Evolutionary conservation across 2,888 invertebrate genomes (phyloP).

Genomic region (Notocelia uddmanniana): DNA sequence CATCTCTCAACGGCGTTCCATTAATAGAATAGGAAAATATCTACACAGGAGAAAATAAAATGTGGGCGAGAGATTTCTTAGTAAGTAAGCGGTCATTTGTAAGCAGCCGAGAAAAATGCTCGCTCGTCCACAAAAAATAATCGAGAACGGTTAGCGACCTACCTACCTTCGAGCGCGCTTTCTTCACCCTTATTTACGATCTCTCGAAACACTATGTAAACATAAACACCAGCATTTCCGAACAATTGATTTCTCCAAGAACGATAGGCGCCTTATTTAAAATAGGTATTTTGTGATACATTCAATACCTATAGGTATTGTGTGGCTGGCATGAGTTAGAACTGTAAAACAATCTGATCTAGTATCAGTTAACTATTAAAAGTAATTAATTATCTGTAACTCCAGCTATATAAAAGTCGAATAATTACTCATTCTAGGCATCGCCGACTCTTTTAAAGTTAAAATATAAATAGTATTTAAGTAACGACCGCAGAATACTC

Average conservation of each 20-base stretch:
- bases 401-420: no score
- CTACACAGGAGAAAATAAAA: conserved; percentile 75
- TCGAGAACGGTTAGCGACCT: conserved; percentile 59
- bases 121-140: conserved; percentile 79
- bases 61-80: conserved; percentile 74
- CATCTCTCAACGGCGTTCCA: conserved; percentile 73
- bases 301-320: background rate
- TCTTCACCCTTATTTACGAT: conserved; percentile 48
- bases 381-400: no score
- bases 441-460: conserved; percentile 2
- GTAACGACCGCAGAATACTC: conserved; percentile 13
- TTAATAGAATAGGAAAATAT: conserved; percentile 80
- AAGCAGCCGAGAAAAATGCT: conserved; percentile 80
- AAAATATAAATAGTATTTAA: conserved; percentile 4
- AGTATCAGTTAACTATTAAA: no score
- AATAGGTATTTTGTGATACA: background rate
- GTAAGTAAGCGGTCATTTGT: conserved; percentile 81
- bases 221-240: conserved; percentile 35
- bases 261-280: conserved; percentile 8
- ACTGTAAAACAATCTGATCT: no score
- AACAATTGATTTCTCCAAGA: conserved; percentile 33
- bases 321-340: no score
- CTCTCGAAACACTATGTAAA: conserved; percentile 37
- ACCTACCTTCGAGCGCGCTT: conserved; percentile 52
- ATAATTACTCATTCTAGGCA: background rate